Evolutionary conservation across 2,888 invertebrate genomes (phyloP).

Genomic region (Resseliella maxima): DNA sequence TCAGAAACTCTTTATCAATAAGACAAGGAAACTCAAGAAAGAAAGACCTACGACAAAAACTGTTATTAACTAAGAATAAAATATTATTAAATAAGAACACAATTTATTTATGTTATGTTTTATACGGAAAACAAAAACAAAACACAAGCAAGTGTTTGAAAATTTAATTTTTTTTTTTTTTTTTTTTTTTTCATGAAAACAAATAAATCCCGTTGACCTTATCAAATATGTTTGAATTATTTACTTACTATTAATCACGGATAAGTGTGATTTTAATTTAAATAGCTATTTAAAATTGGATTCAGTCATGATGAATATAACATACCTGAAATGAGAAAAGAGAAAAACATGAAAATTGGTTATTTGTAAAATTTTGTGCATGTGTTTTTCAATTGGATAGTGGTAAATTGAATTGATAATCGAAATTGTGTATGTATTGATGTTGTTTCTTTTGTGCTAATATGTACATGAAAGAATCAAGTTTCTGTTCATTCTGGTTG

Average conservation of each 20-base stretch:
- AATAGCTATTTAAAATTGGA: background rate
- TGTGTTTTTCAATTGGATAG: background rate
- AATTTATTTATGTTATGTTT: too few species aligned
- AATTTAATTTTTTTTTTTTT: too few species aligned
- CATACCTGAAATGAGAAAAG: constrained; percentile 6
- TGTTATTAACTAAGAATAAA: too few species aligned
- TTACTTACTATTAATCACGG: constrained; percentile 9
- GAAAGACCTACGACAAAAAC: too few species aligned
- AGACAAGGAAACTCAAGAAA: too few species aligned
- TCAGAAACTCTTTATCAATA: too few species aligned
- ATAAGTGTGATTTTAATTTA: background rate
- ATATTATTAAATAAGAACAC: too few species aligned
- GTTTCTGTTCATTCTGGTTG: background rate
- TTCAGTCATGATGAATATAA: background rate
- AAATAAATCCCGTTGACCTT: background rate
- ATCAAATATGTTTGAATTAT: background rate
- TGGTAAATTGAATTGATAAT: background rate
- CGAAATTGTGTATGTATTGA: background rate
- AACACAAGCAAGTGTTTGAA: too few species aligned
- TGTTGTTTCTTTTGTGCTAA: background rate
- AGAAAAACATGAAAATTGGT: background rate
- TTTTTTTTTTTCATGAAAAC: too few species aligned
- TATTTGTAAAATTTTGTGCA: background rate
- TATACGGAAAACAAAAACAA: too few species aligned
- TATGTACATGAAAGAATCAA: background rate